Evolutionary conservation across 2,797 vertebrate genomes (phyloP), one percentile per base, ranked within the genome.

Genomic region (Ispidina picta): DNA sequence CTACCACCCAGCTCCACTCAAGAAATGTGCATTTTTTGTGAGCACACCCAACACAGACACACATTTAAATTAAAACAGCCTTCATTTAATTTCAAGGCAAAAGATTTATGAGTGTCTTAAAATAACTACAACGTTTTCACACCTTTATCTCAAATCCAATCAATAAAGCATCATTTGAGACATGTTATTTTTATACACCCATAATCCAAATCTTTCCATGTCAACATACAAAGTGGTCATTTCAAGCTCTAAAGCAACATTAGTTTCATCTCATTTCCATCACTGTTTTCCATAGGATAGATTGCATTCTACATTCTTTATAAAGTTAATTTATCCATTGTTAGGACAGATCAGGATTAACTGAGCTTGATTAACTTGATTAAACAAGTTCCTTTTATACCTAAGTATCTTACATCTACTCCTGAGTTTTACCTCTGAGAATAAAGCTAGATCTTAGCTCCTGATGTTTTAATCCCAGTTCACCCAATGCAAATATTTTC

Each of bases 351-450:
- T n/a, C 29, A 64, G 20, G 6, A 35, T 66, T 81, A 58, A 88
- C 13, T 23, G 43, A 84, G 22, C 14, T 59, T n/a, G n/a, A n/a
- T n/a, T n/a, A n/a, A n/a, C n/a, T n/a, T n/a, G n/a, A 8, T 37
- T 65, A 26, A 41, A 52, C 12, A 54, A 75, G 19, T 31, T 59
- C 3, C 59, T 86, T n/a, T 54, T 14, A n/a, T 10, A 21, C 2
- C n/a, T n/a, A n/a, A n/a, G 3, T 23, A 41, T 26, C 25, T 63
- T 22, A 16, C 15, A 43, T 51, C n/a, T 54, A 25, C 15, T 60
- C 8, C 9, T 0, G 0, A 55, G 29, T 44, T 55, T 72, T 28
- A 29, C 0, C 1, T 33, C 18, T 9, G 8, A 59, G 8, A 63
- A 56, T 18, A 39, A 44, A 29, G 28, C 23, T 41, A 52, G 0